Evolutionary conservation across 2,888 invertebrate genomes (phyloP), one percentile per base, ranked within the genome.

Genomic region (Blastobasis adustella): DNA sequence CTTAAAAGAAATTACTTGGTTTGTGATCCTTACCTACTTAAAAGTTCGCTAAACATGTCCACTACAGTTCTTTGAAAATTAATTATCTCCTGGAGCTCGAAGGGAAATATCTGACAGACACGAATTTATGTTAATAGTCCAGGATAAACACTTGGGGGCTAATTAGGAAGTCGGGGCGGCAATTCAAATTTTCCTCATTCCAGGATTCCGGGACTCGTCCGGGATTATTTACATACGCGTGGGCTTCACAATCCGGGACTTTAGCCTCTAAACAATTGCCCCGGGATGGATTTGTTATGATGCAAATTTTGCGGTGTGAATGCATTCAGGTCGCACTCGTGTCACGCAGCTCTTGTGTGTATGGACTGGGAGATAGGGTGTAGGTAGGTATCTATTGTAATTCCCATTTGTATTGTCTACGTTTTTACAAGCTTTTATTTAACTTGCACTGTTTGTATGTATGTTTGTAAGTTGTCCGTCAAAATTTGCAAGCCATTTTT

Each of bases 221-320:
- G 44, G 44, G 44, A 50, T 50, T 53, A 49, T 48, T 49, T 38
- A 44, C 53, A 53, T 53, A 53, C 43, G 50, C 50, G 10, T 41
- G 50, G 39, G 8, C 37, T 23, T 38, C 36, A 47, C 47, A 52
- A 44, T 38, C 50, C 47, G 45, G 51, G 57, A 61, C 52, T 61
- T 58, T 50, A 57, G 50, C 57, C 58, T 59, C 52, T 55, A 55
- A 56, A 51, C 58, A 61, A 61, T 61, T 58, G 60, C 56, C 53
- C 57, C 56, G 45, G 46, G 49, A 46, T 45, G 50, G 47, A 51
- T 55, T 56, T 59, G 54, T 61, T 59, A 54, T 59, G 47, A 61
- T 61, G 60, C 49, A 58, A 61, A 61, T 59, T 8, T n/a, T 53
- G 37, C 38, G 47, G 42, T 47, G 40, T 23, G 49, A 53, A 50